Evolutionary conservation across 2,113 vertebrate genomes (phyloP).

Genomic region (Boulengeromyrus knoepffleri): DNA sequence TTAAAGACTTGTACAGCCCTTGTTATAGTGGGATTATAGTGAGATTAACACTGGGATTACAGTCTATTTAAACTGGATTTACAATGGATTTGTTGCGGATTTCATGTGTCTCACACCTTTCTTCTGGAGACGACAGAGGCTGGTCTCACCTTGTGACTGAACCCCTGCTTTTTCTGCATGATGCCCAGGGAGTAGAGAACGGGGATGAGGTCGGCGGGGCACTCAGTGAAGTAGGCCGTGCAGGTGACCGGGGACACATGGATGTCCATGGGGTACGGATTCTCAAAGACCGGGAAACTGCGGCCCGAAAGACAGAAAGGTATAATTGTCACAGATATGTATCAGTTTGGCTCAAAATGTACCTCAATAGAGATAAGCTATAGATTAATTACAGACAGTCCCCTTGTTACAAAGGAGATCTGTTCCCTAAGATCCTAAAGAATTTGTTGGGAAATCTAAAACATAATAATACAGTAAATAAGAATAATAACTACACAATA

Average conservation of each 20-base stretch:
- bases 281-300: constrained; percentile 98
- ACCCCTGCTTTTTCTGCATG: constrained; percentile 96
- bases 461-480: background rate
- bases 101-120: background rate
- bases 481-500: background rate
- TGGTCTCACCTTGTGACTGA: constrained; percentile 84
- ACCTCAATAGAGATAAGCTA: background rate
- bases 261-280: constrained; percentile 96
- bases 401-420: background rate
- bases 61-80: background rate
- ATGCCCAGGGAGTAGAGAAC: constrained; percentile 93
- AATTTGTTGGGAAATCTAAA: background rate
- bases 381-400: background rate
- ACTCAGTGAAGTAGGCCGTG: constrained; percentile 93
- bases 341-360: background rate
- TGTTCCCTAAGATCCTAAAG: background rate
- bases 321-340: background rate
- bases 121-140: background rate
- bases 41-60: background rate
- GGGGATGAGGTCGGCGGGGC: constrained; percentile 90
- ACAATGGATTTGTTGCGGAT: background rate
- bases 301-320: constrained; percentile 9
- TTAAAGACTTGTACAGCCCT: background rate
- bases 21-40: background rate
- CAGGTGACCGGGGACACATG: constrained; percentile 97